Base-by-base conservation (phyloP, 2,113 vertebrate genomes). In the Enhydra lutris region DNA sequence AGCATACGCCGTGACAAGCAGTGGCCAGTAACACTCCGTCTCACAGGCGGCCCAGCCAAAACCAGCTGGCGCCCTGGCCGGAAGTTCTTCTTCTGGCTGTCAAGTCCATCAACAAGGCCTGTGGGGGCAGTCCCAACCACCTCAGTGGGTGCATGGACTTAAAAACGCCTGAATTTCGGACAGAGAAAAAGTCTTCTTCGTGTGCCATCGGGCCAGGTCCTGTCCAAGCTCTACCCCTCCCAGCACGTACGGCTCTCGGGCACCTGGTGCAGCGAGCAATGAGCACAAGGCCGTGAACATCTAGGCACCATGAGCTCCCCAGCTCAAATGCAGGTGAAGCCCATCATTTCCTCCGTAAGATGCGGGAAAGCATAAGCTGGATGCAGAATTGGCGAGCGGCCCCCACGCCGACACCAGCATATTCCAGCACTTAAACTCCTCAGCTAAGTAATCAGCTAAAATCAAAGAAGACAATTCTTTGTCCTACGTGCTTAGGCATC, bases 301-400 rank as follows among this genome's bases (percentile, higher is more conserved):
- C 36, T 1, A 1, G 0, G 3, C 23, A 10, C 24, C 4, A 21
- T 0, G 1, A 26, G 3, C 0, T 3, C 42, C 15, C 36, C 14
- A 6, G 47, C 10, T 31, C 57, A 23, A 52, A 42, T 1, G 24
- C 9, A 2, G 1, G 10, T 11, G 47, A 0, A 24, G 80, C 31
- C 31, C 0, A 3, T 1, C 15, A 17, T 7, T 10, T 1, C 36
- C 31, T 50, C 86, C 85, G 69, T 11, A 26, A 21, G 52, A 11
- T 3, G 18, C 39, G 65, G 24, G 8, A 6, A 45, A n/a, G 74
- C 7, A 9, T 8, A 69, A 76, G 14, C 61, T 1, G n/a, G 6
- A 36, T 8, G 14, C 0, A 3, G 1, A 36, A 80, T 0, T 45
- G 45, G 21, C n/a, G 52, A 45, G 42, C 24, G n/a, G 5, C 6